Percentiles rank a stretch among this genome's conserved stretches.
These are phyloP conservation scores for Vespertilio murinus DNA, from an alignment of 2,797 vertebrate genomes.

Conservation along the genomic window DNA sequence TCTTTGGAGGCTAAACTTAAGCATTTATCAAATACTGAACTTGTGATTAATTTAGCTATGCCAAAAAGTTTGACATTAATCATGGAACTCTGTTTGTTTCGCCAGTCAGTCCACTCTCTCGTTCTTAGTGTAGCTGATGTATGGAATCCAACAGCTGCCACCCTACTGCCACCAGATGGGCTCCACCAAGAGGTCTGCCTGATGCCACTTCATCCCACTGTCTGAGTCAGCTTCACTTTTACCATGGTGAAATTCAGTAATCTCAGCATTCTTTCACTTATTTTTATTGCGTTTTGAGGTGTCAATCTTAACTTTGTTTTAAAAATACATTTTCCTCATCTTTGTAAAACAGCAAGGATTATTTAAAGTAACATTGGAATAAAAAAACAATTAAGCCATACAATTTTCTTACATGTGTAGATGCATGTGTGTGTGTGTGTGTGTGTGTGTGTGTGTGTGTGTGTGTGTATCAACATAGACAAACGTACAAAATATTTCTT, in stretches of 20 bases:
- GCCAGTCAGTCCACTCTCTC: not conserved
- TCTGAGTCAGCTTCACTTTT: constrained; percentile 17
- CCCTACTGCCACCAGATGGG: not conserved
- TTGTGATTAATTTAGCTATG: constrained; percentile 60
- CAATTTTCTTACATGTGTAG: constrained; percentile 82
- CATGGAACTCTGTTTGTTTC: not conserved
- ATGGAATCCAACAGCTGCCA: not conserved
- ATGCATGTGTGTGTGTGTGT: constrained; percentile 36
- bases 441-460: constrained; percentile 83
- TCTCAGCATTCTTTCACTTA: constrained; percentile 63
- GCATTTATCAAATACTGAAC: constrained; percentile 24
- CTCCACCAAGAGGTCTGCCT: not conserved
- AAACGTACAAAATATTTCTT: constrained; percentile 82
- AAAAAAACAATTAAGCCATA: constrained; percentile 87
- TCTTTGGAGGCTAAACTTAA: constrained; percentile 7
- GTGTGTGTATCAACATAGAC: constrained; percentile 83
- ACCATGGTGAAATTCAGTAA: constrained; percentile 67
- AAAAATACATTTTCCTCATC: constrained; percentile 78
- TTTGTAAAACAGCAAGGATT: constrained; percentile 83
- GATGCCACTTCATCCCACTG: not conserved
- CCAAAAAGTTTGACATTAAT: not conserved
- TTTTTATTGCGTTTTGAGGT: constrained; percentile 74
- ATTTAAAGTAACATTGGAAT: constrained; percentile 82
- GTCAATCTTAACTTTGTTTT: constrained; percentile 77
- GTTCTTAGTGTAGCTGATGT: not conserved